Conservation (phyloP, 2,113 vertebrate genomes). For the Cryptotis parvus region DNA sequence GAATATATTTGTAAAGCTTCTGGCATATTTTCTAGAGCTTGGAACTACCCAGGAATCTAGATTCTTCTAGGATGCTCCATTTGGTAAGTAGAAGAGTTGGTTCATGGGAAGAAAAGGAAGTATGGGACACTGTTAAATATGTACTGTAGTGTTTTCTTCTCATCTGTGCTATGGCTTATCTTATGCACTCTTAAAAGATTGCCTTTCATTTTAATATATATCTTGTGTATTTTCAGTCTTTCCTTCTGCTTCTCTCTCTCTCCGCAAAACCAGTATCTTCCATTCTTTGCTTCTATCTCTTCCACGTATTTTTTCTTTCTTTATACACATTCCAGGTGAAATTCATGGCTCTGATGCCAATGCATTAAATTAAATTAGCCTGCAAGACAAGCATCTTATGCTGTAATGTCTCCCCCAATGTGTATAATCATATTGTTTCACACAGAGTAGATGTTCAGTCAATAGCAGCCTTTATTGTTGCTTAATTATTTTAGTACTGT, state of each 20-base stretch:
- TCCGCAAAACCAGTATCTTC: neutral
- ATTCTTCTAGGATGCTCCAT: neutral
- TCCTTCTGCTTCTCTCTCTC: neutral
- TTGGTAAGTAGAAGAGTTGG: neutral
- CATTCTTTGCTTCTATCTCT: neutral
- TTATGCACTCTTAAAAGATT: neutral
- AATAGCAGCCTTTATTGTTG: no score
- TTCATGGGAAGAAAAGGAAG: neutral
- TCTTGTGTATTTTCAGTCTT: neutral
- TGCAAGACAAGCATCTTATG: no score
- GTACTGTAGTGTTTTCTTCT: neutral
- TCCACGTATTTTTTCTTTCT: neutral
- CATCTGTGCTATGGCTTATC: neutral
- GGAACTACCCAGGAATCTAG: neutral
- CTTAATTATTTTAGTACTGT: no score
- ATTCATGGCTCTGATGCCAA: neutral
- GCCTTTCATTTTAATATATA: neutral
- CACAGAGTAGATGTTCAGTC: no score
- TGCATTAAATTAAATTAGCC: neutral
- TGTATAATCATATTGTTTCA: no score
- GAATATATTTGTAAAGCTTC: neutral
- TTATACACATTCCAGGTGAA: slow-evolving; percentile 1
- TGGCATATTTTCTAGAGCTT: neutral
- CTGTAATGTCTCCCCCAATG: no score
- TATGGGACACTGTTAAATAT: neutral